These are phyloP conservation scores for Onychorhynchus coronatus DNA, from an alignment of 2,113 vertebrate genomes.

Conservation along the genomic window DNA sequence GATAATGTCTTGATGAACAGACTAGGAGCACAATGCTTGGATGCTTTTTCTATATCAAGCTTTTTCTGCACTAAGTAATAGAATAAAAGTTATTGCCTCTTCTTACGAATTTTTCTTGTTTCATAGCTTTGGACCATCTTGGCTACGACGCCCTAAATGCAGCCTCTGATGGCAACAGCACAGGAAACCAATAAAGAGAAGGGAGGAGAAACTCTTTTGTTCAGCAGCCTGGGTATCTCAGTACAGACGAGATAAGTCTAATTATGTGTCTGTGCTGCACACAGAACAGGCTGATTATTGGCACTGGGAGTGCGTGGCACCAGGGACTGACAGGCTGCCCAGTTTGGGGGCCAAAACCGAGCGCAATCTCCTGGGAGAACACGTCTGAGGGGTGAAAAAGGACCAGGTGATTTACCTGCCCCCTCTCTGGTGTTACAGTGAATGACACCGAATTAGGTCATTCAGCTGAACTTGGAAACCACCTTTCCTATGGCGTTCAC, in stretches of 20 bases:
- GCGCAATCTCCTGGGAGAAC: background rate
- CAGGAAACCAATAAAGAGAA: background rate
- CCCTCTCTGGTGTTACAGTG: rapidly evolving
- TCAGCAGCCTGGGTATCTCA: background rate
- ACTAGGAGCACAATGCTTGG: background rate
- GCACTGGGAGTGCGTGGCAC: background rate
- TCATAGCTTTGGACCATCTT: background rate
- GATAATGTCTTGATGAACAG: background rate
- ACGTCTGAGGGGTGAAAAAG: background rate
- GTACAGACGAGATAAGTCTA: background rate
- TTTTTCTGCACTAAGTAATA: background rate
- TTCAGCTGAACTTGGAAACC: background rate
- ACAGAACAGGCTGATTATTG: background rate
- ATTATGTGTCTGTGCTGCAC: background rate
- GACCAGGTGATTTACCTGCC: background rate
- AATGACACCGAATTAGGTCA: background rate
- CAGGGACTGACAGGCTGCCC: background rate
- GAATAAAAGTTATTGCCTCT: background rate
- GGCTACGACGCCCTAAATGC: background rate
- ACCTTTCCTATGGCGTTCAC: background rate
- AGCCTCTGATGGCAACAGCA: background rate
- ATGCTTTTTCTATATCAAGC: background rate
- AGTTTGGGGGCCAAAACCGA: background rate
- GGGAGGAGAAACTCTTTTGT: background rate
- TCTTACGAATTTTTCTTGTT: background rate